A percentile compares a stretch with the other conserved stretches of the same genome.
These are phyloP conservation scores for Perca schrenkii DNA, from an alignment of 2,113 vertebrate genomes.

Conservation along the genomic window DNA sequence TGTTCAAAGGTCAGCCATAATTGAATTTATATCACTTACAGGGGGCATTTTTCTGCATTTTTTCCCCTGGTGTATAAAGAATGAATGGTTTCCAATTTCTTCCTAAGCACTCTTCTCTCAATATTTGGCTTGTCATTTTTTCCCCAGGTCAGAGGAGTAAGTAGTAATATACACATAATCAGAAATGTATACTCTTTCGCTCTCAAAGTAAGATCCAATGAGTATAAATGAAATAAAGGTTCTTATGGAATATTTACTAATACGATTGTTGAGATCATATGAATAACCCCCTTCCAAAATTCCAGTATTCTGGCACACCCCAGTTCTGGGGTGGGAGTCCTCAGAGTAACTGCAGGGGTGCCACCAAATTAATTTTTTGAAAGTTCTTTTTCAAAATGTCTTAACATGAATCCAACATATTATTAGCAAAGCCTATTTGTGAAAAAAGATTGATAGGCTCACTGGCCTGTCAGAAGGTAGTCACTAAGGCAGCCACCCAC, in stretches of 20 bases:
- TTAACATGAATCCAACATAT: no score
- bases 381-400: no score
- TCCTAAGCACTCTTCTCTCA: background rate
- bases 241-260: background rate
- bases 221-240: background rate
- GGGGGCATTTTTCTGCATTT: no score
- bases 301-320: background rate
- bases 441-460: no score
- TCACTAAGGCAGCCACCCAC: no score
- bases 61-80: background rate
- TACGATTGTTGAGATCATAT: background rate
- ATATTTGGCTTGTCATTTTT: background rate
- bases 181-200: background rate
- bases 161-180: background rate
- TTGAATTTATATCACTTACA: background rate
- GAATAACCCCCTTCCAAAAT: background rate
- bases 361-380: no score
- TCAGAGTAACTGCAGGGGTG: no score
- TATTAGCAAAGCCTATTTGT: no score
- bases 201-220: background rate
- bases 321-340: background rate
- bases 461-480: no score
- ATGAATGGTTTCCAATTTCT: background rate
- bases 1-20: constrained; percentile 89
- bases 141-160: background rate